Conservation (phyloP, 2,113 vertebrate genomes). For the Oreochromis aureus region DNA sequence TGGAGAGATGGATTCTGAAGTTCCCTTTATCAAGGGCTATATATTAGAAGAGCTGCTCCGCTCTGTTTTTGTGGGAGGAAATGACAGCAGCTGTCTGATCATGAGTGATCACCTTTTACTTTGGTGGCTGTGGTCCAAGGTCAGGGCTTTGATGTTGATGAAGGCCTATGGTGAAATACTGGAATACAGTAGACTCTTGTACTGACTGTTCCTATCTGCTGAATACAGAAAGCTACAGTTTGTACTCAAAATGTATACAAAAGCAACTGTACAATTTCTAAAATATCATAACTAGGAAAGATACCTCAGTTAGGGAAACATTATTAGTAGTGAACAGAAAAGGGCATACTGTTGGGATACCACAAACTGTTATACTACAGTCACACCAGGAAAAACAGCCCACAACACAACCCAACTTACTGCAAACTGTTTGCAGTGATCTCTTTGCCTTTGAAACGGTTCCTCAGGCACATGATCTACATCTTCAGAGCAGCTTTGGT, state of each 20-base stretch:
- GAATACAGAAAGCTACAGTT: background rate
- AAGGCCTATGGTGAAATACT: background rate
- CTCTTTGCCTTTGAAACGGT: background rate
- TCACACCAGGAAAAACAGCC: background rate
- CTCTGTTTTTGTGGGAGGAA: conserved; percentile 2
- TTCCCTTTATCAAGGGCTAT: conserved; percentile 19
- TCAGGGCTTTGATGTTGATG: conserved; percentile 43
- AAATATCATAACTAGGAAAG: background rate
- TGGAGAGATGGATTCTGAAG: conserved; percentile 28
- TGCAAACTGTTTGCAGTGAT: background rate
- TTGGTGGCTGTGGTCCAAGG: conserved; percentile 34
- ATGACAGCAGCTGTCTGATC: conserved; percentile 11
- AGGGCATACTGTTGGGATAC: background rate
- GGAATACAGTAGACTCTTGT: background rate
- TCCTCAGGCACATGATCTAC: background rate
- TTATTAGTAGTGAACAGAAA: background rate
- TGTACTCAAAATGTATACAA: background rate
- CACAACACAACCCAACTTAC: background rate
- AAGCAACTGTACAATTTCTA: background rate
- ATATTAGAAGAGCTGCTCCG: background rate
- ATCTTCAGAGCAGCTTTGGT: background rate
- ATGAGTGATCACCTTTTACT: conserved; percentile 35
- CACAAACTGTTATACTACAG: background rate
- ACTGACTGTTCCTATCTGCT: background rate
- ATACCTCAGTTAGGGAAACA: background rate